Base-by-base conservation (phyloP, 2,888 invertebrate species). In the Cerceris ruficornis region DNA sequence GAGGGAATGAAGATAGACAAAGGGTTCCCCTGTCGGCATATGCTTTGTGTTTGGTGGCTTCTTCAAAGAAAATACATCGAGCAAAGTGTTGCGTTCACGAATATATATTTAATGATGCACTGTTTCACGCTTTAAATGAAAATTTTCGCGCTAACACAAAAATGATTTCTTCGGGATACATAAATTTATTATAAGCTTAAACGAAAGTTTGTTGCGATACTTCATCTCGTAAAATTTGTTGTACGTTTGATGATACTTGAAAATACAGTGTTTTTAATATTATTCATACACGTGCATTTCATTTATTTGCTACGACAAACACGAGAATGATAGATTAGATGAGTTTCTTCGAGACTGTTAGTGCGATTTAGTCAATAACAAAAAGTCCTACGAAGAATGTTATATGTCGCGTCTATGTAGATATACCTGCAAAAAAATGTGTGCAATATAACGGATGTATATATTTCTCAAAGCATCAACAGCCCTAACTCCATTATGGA, bases 401-500 rank as follows among this genome's bases (percentile, higher is more conserved):
- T 58, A 42, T 60, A 57, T 52, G 60, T 49, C 55, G 42, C 42
- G 41, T 57, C 65, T 49, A 46, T 57, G 41, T 49, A 58, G 49
- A 65, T 28, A 28, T 66, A 61, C 68, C 57, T 59, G 66, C 60
- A 69, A 75, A 76, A 28, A 28, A 77, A 75, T 61, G 69, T 64
- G 78, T 73, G 67, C 75, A 46, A 62, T 68, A 74, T 73, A 77
- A 82, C 82, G 82, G 74, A 82, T 82, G 60, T 72, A 72, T 79
- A 61, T 50, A 64, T 77, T 73, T 72, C 66, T 62, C 50, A 71
- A 73, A 77, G 58, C 59, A 41, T 59, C 69, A 46, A 69, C 52
- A 60, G 64, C 66, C 62, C 69, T 70, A 73, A 71, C 75, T 78
- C 80, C 79, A 84, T 75, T 83, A 91, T 91, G 91, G 91, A 91